A percentile compares a stretch with the other conserved stretches of the same genome.
These are phyloP conservation scores for Lytechinus variegatus DNA, from an alignment of 35 echinoderm and acorn worm genomes.

Conservation along the genomic window DNA sequence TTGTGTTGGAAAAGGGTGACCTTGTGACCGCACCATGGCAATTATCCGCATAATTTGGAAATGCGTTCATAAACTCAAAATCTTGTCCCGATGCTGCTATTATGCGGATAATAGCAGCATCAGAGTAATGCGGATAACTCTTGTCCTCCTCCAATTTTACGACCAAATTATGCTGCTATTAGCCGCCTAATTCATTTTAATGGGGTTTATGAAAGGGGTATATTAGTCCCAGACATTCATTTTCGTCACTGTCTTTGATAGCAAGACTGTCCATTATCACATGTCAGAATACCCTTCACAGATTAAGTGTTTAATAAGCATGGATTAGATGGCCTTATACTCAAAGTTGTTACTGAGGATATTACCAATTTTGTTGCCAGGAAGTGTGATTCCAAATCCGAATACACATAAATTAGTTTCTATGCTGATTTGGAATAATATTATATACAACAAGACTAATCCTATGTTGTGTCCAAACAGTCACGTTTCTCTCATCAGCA, in stretches of 20 bases:
- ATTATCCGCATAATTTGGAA: too few relatives aligned
- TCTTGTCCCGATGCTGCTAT: too few relatives aligned
- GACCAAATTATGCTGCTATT: too few relatives aligned
- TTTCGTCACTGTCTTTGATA: background rate
- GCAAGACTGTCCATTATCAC: conserved; percentile 2
- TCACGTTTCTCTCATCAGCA: background rate
- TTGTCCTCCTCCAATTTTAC: too few relatives aligned
- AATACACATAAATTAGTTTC: background rate
- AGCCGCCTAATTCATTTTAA: too few relatives aligned
- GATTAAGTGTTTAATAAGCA: conserved; percentile 10
- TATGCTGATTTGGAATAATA: background rate
- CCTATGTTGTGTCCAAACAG: background rate
- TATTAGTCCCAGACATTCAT: background rate
- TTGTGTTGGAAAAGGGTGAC: too few relatives aligned
- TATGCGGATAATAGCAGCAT: too few relatives aligned
- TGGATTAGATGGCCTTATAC: background rate
- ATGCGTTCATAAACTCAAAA: too few relatives aligned
- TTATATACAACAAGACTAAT: background rate
- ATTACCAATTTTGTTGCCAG: background rate
- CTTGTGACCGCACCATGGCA: too few relatives aligned
- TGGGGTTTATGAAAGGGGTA: too few relatives aligned
- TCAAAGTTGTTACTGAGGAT: background rate
- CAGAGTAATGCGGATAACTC: too few relatives aligned
- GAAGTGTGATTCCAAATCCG: background rate
- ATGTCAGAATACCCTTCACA: background rate